Conservation (phyloP, 2,797 vertebrate genomes). For the Tenualosa ilisha region DNA sequence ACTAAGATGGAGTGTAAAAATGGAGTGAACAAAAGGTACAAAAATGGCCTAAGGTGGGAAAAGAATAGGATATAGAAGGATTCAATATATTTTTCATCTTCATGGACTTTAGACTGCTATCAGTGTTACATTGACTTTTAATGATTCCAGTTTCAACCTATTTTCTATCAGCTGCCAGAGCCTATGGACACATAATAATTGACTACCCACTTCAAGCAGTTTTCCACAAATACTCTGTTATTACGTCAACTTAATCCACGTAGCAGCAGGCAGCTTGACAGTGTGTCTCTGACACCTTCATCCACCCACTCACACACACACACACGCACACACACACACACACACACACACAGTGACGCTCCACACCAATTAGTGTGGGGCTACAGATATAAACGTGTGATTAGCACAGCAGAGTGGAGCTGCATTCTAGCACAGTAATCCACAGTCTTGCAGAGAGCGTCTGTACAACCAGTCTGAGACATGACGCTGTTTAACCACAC, state of each 20-base stretch:
- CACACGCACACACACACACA: not conserved
- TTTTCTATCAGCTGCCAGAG: not conserved
- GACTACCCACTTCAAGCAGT: not conserved
- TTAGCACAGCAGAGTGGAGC: not conserved
- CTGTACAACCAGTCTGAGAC: not conserved
- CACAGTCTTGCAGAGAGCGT: not conserved
- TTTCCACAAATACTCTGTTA: not conserved
- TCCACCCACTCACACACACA: not conserved
- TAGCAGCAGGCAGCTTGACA: slow-evolving; percentile 1
- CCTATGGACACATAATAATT: slow-evolving; percentile 18
- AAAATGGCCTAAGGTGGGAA: slow-evolving; percentile 26
- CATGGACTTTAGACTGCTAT: not conserved
- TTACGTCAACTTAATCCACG: not conserved
- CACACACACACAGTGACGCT: not conserved
- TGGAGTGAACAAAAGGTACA: slow-evolving; percentile 28
- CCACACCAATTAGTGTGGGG: not conserved
- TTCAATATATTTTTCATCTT: not conserved
- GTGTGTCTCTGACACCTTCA: not conserved
- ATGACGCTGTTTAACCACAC: not conserved
- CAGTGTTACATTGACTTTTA: not conserved
- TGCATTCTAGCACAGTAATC: not conserved
- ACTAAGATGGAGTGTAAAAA: slow-evolving; percentile 31
- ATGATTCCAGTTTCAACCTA: not conserved
- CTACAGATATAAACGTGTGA: slow-evolving; percentile 11
- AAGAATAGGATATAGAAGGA: not conserved